Percentiles rank a stretch among this genome's conserved stretches.
Conservation (phyloP, 2,888 invertebrate species). For the Priocnemis perturbator region DNA sequence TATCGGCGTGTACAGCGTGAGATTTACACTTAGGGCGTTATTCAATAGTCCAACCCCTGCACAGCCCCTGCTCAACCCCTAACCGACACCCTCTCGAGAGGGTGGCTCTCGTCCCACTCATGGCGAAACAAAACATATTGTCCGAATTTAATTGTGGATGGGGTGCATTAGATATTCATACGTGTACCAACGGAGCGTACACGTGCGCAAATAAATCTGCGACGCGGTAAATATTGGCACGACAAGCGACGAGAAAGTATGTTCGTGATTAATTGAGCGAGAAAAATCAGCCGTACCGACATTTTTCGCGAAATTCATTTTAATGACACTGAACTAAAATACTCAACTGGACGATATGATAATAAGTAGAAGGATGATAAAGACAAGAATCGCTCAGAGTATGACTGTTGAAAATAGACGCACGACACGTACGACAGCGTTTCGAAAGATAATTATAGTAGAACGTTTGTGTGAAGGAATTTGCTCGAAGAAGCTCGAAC, state of each 20-base stretch:
- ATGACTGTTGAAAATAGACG: no score
- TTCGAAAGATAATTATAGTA: no score
- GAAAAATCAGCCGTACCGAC: not conserved
- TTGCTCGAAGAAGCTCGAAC: no score
- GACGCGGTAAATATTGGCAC: constrained; percentile 43
- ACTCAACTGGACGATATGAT: no score
- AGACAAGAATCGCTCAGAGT: no score
- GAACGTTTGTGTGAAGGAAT: no score
- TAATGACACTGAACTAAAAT: no score
- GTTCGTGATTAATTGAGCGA: constrained; percentile 10
- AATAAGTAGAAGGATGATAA: no score
- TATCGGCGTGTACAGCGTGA: constrained; percentile 41
- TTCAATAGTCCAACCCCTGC: constrained; percentile 41
- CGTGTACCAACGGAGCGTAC: constrained; percentile 56
- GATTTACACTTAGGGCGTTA: constrained; percentile 67
- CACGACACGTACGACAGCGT: no score
- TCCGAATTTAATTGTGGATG: constrained; percentile 74
- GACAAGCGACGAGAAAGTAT: no score
- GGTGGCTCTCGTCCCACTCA: not conserved
- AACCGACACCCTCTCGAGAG: not conserved
- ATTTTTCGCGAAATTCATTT: no score
- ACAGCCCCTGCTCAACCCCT: constrained; percentile 35
- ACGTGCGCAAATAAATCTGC: constrained; percentile 56
- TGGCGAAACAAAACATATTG: constrained; percentile 74
- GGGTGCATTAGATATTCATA: constrained; percentile 74